phyloP scores from a whole-genome alignment of 2,113 vertebrate species.

The Petrocephalus microphthalmus region DNA sequence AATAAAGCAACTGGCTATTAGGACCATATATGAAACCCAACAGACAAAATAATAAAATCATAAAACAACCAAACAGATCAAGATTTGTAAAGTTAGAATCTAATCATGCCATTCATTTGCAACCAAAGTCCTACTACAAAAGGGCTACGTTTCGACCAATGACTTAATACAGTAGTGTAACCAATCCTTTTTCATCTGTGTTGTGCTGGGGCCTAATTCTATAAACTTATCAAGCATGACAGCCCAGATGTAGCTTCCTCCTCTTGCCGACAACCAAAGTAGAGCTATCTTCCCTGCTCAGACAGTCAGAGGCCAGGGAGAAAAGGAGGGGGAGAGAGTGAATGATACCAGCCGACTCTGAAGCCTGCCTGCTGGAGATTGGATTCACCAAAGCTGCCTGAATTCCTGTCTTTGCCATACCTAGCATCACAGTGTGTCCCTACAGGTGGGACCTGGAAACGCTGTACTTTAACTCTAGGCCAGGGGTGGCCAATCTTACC shows the following conservation, averaged over 20 bases:
- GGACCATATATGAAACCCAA: background rate
- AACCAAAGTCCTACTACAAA: background rate
- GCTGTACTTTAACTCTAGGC: background rate
- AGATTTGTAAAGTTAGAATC: background rate
- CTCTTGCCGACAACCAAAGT: background rate
- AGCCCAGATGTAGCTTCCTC: background rate
- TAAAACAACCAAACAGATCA: background rate
- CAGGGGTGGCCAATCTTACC: too few species aligned
- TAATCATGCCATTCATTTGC: background rate
- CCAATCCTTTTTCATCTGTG: background rate
- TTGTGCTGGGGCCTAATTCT: background rate
- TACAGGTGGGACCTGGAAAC: background rate
- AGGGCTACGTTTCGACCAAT: background rate
- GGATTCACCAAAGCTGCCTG: background rate
- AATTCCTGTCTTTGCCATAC: background rate
- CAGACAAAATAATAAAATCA: background rate
- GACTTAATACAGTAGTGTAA: background rate
- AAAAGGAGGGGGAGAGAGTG: background rate
- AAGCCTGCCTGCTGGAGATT: background rate
- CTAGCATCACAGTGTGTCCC: background rate
- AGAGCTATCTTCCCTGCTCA: background rate
- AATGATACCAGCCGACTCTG: background rate
- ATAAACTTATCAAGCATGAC: slow-evolving; percentile 16
- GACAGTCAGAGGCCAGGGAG: slow-evolving; percentile 8
- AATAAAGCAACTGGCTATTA: background rate